Evolutionary conservation across 2,113 vertebrate species (phyloP).

Genomic region (Bubalus kerabau): DNA sequence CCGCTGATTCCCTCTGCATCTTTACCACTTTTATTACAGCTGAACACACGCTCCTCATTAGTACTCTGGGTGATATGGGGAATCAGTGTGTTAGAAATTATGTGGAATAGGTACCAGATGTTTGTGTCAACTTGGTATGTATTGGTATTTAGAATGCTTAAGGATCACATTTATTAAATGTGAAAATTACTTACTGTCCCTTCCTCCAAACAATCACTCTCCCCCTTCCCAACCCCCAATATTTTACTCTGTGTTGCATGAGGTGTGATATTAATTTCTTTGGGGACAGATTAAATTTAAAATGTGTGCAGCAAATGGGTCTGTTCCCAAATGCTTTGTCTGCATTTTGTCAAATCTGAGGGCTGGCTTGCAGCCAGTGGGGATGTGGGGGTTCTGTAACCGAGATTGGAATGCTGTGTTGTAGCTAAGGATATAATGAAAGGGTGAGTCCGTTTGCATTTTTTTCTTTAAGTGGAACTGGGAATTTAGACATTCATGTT

Average conservation of each 20-base stretch:
- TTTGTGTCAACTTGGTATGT: conserved; percentile 58
- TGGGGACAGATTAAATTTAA: conserved; percentile 59
- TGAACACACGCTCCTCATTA: conserved; percentile 77
- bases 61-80: conserved; percentile 71
- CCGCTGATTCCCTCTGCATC: conserved; percentile 55
- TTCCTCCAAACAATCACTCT: background rate
- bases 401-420: conserved; percentile 37
- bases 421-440: conserved; percentile 15
- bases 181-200: conserved; percentile 61
- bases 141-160: conserved; percentile 37
- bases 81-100: conserved; percentile 70
- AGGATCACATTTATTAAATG: conserved; percentile 62
- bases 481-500: conserved; percentile 47
- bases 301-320: conserved; percentile 39
- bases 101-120: conserved; percentile 80
- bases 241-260: conserved; percentile 6
- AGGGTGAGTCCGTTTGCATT: conserved; percentile 31
- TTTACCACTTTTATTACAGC: conserved; percentile 71
- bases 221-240: background rate
- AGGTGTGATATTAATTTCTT: conserved; percentile 58
- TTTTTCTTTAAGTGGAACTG: conserved; percentile 56
- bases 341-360: conserved; percentile 46
- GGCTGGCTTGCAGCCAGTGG: conserved; percentile 29
- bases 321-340: conserved; percentile 50
- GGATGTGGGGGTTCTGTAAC: conserved; percentile 53